Base-by-base conservation (phyloP, 2,888 invertebrate genomes). In the Chaetogeoica ovagalla region DNA sequence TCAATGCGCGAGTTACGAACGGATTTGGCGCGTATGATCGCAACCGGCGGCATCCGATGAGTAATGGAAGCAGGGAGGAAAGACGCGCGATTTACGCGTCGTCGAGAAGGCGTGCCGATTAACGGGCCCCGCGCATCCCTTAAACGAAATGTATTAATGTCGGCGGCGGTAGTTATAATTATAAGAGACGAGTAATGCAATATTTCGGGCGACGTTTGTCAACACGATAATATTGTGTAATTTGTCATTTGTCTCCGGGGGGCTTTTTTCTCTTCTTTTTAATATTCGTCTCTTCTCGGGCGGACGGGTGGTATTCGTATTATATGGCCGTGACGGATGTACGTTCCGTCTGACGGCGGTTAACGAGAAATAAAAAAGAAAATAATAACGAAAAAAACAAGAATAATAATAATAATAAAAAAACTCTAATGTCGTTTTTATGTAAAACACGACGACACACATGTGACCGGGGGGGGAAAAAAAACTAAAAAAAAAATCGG, bases 361-460 rank as follows among this genome's bases (percentile, higher is more conserved):
- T 48, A 21, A 52, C 21, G 66, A 48, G 1, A 37, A 39, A 19
- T 8, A 17, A 17, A 6, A 5, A 39, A 63, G 19, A 39, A 55
- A 70, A 55, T 4, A 52, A 11, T 52, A 15, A 15, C 4, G 17
- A 52, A 15, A 17, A 57, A 70, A n/a, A n/a, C n/a, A n/a, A n/a
- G n/a, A n/a, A n/a, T n/a, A n/a, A n/a, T n/a, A n/a, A 55, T 15
- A 68, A 52, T 37, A 68, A 52, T 37, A 65, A 65, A n/a, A 21
- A 37, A 48, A 76, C 69, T 76, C 60, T 76, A 76, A 76, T 43
- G 76, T 17, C 8, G 30, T 76, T 68, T 76, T 76, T 76, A 76
- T 76, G 76, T 76, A 69, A 76, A 76, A 60, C 73, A 37, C n/a
- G 7, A 39, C 39, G 39, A 39, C 39, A 9, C 21, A 21, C 19